Evolutionary conservation across 2,797 vertebrate species (phyloP).

Genomic region (Sylvilagus floridanus): DNA sequence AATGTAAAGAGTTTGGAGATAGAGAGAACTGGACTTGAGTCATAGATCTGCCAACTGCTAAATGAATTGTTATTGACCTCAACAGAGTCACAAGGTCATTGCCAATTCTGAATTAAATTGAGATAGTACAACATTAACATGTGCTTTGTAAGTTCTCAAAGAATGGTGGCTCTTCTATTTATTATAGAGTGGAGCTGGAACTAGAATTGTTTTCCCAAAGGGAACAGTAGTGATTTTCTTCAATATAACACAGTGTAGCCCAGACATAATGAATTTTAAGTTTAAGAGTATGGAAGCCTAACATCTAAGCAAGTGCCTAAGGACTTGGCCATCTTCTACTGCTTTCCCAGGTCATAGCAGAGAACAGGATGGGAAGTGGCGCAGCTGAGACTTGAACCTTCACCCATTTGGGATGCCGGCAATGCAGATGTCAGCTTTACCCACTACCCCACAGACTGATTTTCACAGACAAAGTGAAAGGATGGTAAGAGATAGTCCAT

Average conservation of each 20-base stretch:
- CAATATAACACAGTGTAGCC: not conserved
- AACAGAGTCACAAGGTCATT: constrained; percentile 7
- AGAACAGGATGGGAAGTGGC: too few relatives aligned
- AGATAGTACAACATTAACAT: not conserved
- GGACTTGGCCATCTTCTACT: too few relatives aligned
- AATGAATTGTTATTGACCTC: not conserved
- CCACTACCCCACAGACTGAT: too few relatives aligned
- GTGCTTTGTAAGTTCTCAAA: not conserved
- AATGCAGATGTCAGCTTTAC: too few relatives aligned
- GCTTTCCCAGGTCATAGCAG: too few relatives aligned
- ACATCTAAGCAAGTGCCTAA: not conserved
- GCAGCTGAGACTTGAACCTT: too few relatives aligned
- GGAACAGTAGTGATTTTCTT: not conserved
- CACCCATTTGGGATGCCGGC: too few relatives aligned
- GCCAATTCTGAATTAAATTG: not conserved
- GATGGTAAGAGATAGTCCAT: too few relatives aligned
- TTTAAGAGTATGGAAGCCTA: not conserved
- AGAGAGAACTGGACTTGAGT: not conserved
- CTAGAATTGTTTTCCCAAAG: not conserved
- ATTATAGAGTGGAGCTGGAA: not conserved
- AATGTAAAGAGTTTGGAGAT: not conserved
- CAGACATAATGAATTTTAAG: not conserved
- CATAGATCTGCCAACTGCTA: not conserved
- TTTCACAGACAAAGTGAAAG: too few relatives aligned
- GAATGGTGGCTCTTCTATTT: not conserved